These are phyloP conservation scores for Platalea minor DNA, from an alignment of 2,797 vertebrate genomes.

Conservation along the genomic window DNA sequence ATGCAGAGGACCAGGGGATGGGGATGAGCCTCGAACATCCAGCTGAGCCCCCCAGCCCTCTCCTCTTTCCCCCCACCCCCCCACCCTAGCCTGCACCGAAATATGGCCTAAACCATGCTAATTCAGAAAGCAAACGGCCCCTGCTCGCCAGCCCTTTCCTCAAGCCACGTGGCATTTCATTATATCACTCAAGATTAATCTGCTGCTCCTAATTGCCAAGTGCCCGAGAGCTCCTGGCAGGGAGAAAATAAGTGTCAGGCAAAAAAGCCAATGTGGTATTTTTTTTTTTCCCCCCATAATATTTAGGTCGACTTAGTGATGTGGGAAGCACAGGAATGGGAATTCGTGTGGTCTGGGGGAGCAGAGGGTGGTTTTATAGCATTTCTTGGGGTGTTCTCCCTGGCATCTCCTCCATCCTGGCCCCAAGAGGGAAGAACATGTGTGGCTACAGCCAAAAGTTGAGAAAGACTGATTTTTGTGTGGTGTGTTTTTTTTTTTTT, in stretches of 20 bases:
- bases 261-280: not conserved
- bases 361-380: accelerated
- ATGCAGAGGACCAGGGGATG: not conserved
- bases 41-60: not conserved
- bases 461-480: not conserved
- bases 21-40: not conserved
- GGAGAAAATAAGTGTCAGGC: not conserved
- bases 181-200: conserved; percentile 39
- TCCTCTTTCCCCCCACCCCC: not conserved
- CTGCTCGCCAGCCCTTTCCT: not conserved
- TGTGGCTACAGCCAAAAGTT: not conserved
- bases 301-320: not conserved
- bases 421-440: not conserved
- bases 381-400: not conserved
- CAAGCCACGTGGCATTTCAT: not conserved
- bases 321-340: not conserved
- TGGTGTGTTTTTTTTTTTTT: not conserved
- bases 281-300: not conserved
- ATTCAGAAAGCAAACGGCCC: not conserved
- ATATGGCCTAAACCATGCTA: not conserved
- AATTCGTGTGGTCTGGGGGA: not conserved
- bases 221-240: not conserved
- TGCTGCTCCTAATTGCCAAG: not conserved
- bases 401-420: not conserved
- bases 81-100: not conserved